A percentile compares a stretch with the other conserved stretches of the same genome.
Evolutionary conservation across 2,113 vertebrate genomes (phyloP).

Genomic region (Okapia johnstoni): DNA sequence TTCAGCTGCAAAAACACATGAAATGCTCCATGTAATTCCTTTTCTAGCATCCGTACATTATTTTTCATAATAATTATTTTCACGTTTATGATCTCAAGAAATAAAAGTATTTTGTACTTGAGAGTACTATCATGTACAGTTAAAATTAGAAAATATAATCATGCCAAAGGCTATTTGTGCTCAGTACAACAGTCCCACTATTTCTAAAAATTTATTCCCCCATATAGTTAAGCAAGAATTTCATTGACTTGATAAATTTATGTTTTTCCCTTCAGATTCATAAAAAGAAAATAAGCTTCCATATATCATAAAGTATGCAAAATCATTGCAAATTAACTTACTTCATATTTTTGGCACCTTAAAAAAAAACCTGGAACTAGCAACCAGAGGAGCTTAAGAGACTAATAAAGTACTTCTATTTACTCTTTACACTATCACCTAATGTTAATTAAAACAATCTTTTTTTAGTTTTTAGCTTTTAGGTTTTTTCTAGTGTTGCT

Average conservation of each 20-base stretch:
- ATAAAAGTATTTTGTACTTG: neutral
- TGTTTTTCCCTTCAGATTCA: constrained; percentile 26
- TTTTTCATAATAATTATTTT: constrained; percentile 11
- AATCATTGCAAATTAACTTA: constrained; percentile 11
- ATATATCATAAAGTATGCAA: neutral
- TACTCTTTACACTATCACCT: neutral
- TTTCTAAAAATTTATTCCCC: neutral
- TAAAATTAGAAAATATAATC: constrained; percentile 42
- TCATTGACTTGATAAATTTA: neutral
- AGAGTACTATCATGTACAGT: neutral
- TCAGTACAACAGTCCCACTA: neutral
- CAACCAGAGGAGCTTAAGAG: neutral
- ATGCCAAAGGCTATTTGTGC: neutral
- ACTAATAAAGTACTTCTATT: neutral
- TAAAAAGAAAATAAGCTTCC: constrained; percentile 23
- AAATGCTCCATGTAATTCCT: neutral
- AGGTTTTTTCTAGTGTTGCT: neutral
- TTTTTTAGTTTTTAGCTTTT: neutral
- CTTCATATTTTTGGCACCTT: neutral
- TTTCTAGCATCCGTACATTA: neutral
- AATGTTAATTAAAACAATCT: neutral
- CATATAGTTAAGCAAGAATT: neutral
- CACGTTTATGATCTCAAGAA: neutral
- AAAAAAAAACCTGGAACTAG: neutral
- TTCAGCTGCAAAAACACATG: neutral